These are phyloP conservation scores for Tokudaia tokunoshimensis DNA, from an alignment of 2,797 vertebrate genomes.

Conservation along the genomic window DNA sequence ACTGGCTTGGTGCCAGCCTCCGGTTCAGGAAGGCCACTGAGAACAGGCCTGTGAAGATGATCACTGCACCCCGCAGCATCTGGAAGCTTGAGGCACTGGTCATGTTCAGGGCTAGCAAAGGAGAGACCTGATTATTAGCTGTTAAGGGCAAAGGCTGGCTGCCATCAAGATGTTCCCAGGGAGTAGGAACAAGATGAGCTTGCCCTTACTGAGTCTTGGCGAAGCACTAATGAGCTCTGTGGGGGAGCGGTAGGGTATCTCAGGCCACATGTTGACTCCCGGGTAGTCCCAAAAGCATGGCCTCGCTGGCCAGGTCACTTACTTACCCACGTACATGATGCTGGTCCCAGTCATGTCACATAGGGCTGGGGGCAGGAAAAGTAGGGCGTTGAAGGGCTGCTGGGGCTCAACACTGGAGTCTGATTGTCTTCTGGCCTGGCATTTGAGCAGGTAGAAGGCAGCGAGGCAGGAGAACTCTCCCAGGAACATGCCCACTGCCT, in stretches of 20 bases:
- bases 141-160: neutral
- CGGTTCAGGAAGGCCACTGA: slow-evolving; percentile 95
- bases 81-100: slow-evolving; percentile 98
- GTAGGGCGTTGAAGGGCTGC: slow-evolving; percentile 92
- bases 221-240: too few relatives aligned
- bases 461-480: slow-evolving; percentile 95
- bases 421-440: slow-evolving; percentile 86
- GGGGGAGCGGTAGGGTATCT: neutral
- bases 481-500: slow-evolving; percentile 97
- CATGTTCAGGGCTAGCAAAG: slow-evolving; percentile 94
- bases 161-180: neutral
- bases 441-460: slow-evolving; percentile 93
- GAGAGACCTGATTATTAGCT: neutral
- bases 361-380: slow-evolving; percentile 95
- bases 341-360: slow-evolving; percentile 96
- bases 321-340: slow-evolving; percentile 98
- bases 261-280: neutral
- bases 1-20: slow-evolving; percentile 91
- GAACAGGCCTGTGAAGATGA: slow-evolving; percentile 96
- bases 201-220: neutral
- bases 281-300: neutral
- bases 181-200: neutral
- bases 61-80: slow-evolving; percentile 96
- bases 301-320: slow-evolving; percentile 61
- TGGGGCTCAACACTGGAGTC: slow-evolving; percentile 89